A percentile compares a stretch with the other conserved stretches of the same genome.
Conservation (phyloP, 2,797 vertebrate genomes). For the Pseudochirops corinnae region DNA sequence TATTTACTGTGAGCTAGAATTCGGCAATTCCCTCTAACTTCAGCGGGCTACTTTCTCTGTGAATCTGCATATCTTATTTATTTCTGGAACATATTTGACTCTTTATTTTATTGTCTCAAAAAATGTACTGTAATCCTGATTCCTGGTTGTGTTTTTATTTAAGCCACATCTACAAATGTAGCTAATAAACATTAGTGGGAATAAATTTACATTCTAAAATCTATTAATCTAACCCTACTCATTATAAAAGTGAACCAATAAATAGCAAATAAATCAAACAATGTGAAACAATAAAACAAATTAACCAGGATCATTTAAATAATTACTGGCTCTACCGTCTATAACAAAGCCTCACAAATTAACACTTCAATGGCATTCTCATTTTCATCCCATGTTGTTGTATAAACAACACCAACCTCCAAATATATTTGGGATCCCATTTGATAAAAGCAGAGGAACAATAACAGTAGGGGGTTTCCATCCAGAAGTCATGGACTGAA, state of each 20-base stretch:
- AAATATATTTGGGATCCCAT: slow-evolving; percentile 48
- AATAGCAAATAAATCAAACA: slow-evolving; percentile 81
- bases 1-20: background rate
- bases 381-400: slow-evolving; percentile 52
- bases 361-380: slow-evolving; percentile 69
- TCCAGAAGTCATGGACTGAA: background rate
- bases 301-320: slow-evolving; percentile 83
- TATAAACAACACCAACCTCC: slow-evolving; percentile 48
- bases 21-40: background rate
- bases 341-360: slow-evolving; percentile 65
- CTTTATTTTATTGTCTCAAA: slow-evolving; percentile 69
- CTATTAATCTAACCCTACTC: slow-evolving; percentile 83
- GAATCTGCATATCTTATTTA: slow-evolving; percentile 43
- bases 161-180: slow-evolving; percentile 75
- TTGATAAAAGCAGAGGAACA: slow-evolving; percentile 19
- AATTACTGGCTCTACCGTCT: slow-evolving; percentile 76
- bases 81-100: slow-evolving; percentile 61
- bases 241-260: slow-evolving; percentile 78
- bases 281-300: slow-evolving; percentile 81
- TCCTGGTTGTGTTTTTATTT: slow-evolving; percentile 80
- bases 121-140: slow-evolving; percentile 76
- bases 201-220: slow-evolving; percentile 81
- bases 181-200: slow-evolving; percentile 80
- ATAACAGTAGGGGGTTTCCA: background rate
- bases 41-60: background rate